Percentiles rank a stretch among this genome's conserved stretches.
These are phyloP conservation scores for Molothrus aeneus DNA, from an alignment of 2,797 vertebrate genomes.

Conservation along the genomic window DNA sequence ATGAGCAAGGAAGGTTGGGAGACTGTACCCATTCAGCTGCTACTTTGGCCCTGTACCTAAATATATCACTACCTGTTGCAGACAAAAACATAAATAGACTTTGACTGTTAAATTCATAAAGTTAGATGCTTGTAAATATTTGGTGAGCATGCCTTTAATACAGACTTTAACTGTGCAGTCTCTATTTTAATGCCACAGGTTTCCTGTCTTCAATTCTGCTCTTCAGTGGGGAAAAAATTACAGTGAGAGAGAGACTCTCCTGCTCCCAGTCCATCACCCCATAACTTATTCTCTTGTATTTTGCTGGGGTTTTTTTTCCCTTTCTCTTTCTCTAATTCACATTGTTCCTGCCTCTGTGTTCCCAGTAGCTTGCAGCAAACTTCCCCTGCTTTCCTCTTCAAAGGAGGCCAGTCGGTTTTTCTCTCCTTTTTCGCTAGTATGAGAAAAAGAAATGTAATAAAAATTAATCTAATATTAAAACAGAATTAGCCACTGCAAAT, in stretches of 20 bases:
- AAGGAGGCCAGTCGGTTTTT: not conserved
- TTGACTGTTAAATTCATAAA: not conserved
- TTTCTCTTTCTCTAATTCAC: not conserved
- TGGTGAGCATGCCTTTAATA: not conserved
- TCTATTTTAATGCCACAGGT: not conserved
- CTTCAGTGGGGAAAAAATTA: not conserved
- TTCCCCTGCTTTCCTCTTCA: not conserved
- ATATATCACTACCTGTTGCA: not conserved
- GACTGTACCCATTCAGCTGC: not conserved
- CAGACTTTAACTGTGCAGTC: not conserved
- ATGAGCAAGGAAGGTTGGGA: not conserved
- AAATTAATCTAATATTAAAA: not conserved
- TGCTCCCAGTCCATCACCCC: not conserved
- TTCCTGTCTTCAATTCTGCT: not conserved
- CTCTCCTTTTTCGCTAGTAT: not conserved
- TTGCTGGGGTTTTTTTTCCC: accelerated
- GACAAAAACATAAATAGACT: not conserved
- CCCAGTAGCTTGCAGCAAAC: not conserved
- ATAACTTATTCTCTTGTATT: not conserved
- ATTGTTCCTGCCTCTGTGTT: not conserved
- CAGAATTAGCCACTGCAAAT: not conserved
- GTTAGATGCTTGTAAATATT: not conserved
- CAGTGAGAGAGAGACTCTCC: not conserved
- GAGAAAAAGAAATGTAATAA: not conserved
- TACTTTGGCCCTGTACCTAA: not conserved